Evolutionary conservation across 1,140 invertebrate genomes (phyloP).

Genomic region (Chymomyza costata): DNA sequence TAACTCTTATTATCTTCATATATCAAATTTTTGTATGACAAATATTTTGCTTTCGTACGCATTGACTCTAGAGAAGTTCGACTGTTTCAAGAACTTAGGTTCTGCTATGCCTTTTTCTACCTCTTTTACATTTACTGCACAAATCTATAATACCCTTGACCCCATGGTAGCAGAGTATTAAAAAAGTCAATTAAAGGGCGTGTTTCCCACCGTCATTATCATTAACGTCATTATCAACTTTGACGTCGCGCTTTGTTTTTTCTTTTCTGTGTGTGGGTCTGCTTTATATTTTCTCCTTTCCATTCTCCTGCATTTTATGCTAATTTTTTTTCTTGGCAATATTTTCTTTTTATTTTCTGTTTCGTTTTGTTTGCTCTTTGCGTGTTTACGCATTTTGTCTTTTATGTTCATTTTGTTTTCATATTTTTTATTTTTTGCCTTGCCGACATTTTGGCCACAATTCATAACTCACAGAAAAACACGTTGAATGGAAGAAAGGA

Average conservation of each 20-base stretch:
- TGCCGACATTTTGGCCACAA: constrained; percentile 16
- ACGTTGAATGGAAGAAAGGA: constrained; percentile 54
- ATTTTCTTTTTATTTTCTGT: constrained; percentile 9
- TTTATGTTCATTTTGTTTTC: constrained; percentile 57
- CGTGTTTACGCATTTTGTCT: constrained; percentile 60
- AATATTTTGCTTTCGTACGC: too few species aligned
- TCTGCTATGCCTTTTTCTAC: too few species aligned
- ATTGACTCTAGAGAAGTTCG: too few species aligned
- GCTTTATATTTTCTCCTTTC: too few species aligned
- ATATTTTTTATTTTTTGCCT: constrained; percentile 40
- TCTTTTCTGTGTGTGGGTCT: too few species aligned
- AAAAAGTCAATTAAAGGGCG: constrained; percentile 57
- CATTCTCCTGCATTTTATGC: constrained; percentile 66
- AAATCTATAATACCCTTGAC: constrained; percentile 13
- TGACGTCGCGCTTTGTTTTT: constrained; percentile 24
- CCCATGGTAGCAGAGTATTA: constrained; percentile 16
- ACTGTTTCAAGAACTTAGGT: too few species aligned
- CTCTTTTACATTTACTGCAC: too few species aligned
- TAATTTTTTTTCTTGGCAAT: constrained; percentile 58
- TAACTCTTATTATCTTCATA: too few species aligned
- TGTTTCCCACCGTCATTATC: constrained; percentile 25
- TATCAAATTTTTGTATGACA: too few species aligned
- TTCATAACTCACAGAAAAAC: constrained; percentile 61
- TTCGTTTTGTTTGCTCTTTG: constrained; percentile 34
- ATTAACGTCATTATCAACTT: constrained; percentile 23